Evolutionary conservation across 2,888 invertebrate species (phyloP).

Genomic region (Sympetrum striolatum): DNA sequence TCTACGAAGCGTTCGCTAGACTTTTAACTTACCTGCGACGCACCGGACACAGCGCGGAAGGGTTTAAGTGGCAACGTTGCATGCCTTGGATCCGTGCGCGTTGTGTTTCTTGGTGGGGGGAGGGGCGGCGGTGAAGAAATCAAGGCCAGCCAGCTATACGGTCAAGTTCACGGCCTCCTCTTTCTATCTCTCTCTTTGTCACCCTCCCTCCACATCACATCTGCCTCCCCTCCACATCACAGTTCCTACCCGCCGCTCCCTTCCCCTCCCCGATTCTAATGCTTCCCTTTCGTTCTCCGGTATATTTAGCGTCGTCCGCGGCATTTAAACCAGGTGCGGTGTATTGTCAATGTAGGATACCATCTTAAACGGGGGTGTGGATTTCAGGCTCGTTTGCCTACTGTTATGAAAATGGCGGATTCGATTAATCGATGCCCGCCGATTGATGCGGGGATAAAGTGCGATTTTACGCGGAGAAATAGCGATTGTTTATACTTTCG

Average conservation of each 20-base stretch:
- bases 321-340: no score
- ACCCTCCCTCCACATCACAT: not conserved
- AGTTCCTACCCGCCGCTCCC: not conserved
- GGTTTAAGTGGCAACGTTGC: not conserved
- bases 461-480: no score
- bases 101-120: not conserved
- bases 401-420: no score
- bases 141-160: slow-evolving; percentile 37
- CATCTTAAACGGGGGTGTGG: no score
- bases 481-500: no score
- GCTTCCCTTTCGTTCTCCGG: not conserved
- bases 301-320: not conserved
- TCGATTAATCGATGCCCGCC: no score
- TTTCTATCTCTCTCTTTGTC: not conserved
- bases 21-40: not conserved
- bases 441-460: no score
- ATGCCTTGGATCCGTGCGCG: not conserved
- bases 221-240: not conserved
- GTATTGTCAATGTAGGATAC: no score
- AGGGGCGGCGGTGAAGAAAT: not conserved
- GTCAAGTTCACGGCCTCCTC: slow-evolving; percentile 35
- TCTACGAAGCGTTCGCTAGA: not conserved
- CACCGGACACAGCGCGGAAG: not conserved
- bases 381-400: no score
- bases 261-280: not conserved